A percentile compares a stretch with the other conserved stretches of the same genome.
phyloP scores from a whole-genome alignment of 2,797 vertebrate genomes.

The Anguilla obscura region DNA sequence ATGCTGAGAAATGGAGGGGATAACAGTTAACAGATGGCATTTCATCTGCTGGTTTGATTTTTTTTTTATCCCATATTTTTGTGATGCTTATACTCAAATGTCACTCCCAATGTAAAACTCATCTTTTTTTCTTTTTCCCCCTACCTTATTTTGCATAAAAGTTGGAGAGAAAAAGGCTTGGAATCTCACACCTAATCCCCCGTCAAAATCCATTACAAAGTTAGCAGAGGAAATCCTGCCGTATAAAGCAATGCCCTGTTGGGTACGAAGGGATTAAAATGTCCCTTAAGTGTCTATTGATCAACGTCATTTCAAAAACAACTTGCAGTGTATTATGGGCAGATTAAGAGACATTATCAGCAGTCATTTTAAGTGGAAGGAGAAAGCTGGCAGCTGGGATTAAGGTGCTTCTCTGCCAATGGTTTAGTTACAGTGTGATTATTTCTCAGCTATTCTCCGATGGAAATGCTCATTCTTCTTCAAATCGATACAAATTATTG shows the following conservation, averaged over 20 bases:
- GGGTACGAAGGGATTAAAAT: slow-evolving; percentile 72
- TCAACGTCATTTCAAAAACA: slow-evolving; percentile 69
- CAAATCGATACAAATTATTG: background rate
- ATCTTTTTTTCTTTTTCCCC: slow-evolving; percentile 20
- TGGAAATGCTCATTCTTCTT: background rate
- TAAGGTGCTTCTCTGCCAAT: background rate
- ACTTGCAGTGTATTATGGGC: slow-evolving; percentile 68
- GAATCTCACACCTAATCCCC: slow-evolving; percentile 69
- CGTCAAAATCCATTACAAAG: slow-evolving; percentile 63
- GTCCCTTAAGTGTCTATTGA: slow-evolving; percentile 66
- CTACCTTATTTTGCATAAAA: slow-evolving; percentile 52
- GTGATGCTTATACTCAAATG: slow-evolving; percentile 46
- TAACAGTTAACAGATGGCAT: slow-evolving; percentile 50
- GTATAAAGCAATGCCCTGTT: slow-evolving; percentile 62
- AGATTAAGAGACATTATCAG: slow-evolving; percentile 62
- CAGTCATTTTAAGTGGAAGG: slow-evolving; percentile 10
- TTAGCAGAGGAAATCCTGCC: slow-evolving; percentile 62
- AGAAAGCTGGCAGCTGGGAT: background rate
- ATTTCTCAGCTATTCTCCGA: background rate
- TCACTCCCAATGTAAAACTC: slow-evolving; percentile 48
- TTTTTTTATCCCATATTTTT: slow-evolving; percentile 30
- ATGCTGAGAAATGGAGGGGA: slow-evolving; percentile 52
- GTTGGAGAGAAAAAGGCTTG: slow-evolving; percentile 57
- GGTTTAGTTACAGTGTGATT: slow-evolving; percentile 1
- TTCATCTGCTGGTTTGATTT: slow-evolving; percentile 53